phyloP scores from a whole-genome alignment of 2,797 vertebrate species.

The Lacerta agilis region DNA sequence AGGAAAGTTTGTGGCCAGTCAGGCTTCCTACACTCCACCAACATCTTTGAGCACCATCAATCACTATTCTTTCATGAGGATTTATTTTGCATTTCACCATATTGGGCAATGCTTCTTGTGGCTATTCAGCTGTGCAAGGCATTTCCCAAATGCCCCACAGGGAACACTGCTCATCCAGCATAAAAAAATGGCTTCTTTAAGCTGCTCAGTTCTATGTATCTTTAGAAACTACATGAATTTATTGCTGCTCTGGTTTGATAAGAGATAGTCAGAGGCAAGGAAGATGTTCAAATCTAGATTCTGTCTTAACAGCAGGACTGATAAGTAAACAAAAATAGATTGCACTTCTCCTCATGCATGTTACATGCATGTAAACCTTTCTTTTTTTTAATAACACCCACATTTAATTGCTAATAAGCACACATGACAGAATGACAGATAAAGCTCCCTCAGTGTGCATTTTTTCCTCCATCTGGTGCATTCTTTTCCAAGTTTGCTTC shows the following conservation, averaged over 20 bases:
- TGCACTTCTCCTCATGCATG: not conserved
- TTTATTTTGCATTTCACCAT: not conserved
- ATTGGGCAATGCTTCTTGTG: not conserved
- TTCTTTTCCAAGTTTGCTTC: constrained; percentile 77
- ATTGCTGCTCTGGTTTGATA: not conserved
- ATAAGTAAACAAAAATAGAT: not conserved
- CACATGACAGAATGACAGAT: constrained; percentile 57
- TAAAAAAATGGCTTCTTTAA: not conserved
- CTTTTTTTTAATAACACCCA: constrained; percentile 5
- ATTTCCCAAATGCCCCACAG: not conserved
- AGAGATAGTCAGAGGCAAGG: not conserved
- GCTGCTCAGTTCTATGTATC: not conserved
- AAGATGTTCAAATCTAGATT: not conserved
- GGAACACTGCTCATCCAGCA: not conserved
- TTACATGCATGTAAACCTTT: not conserved
- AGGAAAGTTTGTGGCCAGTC: not conserved
- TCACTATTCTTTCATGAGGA: not conserved
- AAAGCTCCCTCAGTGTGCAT: constrained; percentile 69
- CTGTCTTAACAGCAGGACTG: not conserved
- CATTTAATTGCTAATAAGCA: constrained; percentile 30
- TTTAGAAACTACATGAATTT: not conserved
- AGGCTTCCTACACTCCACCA: not conserved
- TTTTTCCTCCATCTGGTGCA: constrained; percentile 81
- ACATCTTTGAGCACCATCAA: not conserved
- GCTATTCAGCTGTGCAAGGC: constrained; percentile 15